phyloP scores from a whole-genome alignment of 1,140 invertebrate genomes.

The Lordiphosa mommai region DNA sequence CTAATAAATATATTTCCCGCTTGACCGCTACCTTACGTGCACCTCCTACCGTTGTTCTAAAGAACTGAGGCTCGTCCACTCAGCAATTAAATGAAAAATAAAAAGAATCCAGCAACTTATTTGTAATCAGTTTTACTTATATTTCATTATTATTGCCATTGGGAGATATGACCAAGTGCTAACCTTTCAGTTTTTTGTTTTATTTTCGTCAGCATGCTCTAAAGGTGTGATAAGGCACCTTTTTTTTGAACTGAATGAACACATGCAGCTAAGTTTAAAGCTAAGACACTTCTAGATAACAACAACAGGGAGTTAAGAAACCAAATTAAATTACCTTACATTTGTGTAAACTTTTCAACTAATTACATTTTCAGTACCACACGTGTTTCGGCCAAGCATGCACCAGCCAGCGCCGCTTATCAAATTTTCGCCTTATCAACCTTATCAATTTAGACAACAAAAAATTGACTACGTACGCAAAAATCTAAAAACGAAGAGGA shows the following conservation, averaged over 20 bases:
- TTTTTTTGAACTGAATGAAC: not conserved
- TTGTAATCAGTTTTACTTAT: conserved; percentile 59
- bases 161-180: conserved; percentile 45
- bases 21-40: too few relatives aligned
- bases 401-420: too few relatives aligned
- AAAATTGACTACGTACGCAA: conserved; percentile 59
- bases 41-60: too few relatives aligned
- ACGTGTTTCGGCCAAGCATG: too few relatives aligned
- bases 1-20: too few relatives aligned
- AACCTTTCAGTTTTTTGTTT: conserved; percentile 35
- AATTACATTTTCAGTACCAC: too few relatives aligned
- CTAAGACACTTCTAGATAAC: too few relatives aligned
- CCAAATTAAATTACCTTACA: too few relatives aligned
- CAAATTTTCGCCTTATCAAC: not conserved
- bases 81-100: conserved; percentile 3
- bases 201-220: conserved; percentile 55
- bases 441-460: conserved; percentile 17
- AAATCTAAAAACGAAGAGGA: conserved; percentile 17
- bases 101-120: conserved; percentile 12
- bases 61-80: too few relatives aligned
- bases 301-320: too few relatives aligned
- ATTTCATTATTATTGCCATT: conserved; percentile 46
- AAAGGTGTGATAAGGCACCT: conserved; percentile 22
- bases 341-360: too few relatives aligned
- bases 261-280: conserved; percentile 9